Evolutionary conservation across 2,888 invertebrate genomes (phyloP).

Genomic region (Megamerina dolium): DNA sequence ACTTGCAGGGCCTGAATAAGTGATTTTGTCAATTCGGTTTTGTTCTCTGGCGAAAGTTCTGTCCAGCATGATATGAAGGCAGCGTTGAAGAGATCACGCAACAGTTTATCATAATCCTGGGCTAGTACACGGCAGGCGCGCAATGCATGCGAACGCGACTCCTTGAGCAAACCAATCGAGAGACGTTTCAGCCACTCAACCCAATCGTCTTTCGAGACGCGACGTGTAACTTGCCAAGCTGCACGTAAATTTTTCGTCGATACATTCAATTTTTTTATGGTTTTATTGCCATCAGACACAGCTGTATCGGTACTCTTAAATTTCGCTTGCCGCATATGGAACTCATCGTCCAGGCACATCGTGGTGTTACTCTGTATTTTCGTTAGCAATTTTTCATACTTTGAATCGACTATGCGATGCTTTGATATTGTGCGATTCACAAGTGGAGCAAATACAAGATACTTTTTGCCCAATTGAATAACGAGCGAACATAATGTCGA

Average conservation of each 20-base stretch:
- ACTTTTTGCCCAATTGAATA: constrained; percentile 83
- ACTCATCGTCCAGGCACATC: constrained; percentile 68
- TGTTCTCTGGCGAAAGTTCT: constrained; percentile 70
- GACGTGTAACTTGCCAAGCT: constrained; percentile 85
- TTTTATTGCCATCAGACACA: constrained; percentile 18
- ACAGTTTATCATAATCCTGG: constrained; percentile 91
- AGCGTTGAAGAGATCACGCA: constrained; percentile 94
- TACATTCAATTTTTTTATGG: constrained; percentile 73
- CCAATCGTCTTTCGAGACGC: constrained; percentile 98
- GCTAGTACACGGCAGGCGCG: constrained; percentile 88
- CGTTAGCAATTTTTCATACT: constrained; percentile 73
- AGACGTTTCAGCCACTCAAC: constrained; percentile 91
- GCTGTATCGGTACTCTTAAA: constrained; percentile 71
- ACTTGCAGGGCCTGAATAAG: constrained; percentile 85
- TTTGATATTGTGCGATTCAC: constrained; percentile 77
- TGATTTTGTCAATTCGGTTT: constrained; percentile 77
- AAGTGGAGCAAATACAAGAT: constrained; percentile 83
- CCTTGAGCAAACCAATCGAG: constrained; percentile 87
- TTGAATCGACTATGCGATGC: constrained; percentile 70
- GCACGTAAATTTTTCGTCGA: constrained; percentile 78
- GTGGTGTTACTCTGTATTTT: constrained; percentile 70
- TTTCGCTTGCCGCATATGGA: constrained; percentile 59
- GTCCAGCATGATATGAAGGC: constrained; percentile 99
- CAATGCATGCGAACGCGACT: constrained; percentile 91
- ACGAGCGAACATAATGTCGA: constrained; percentile 84